Base-by-base conservation (phyloP, 2,888 invertebrate genomes). In the Ferrisia virgata region DNA sequence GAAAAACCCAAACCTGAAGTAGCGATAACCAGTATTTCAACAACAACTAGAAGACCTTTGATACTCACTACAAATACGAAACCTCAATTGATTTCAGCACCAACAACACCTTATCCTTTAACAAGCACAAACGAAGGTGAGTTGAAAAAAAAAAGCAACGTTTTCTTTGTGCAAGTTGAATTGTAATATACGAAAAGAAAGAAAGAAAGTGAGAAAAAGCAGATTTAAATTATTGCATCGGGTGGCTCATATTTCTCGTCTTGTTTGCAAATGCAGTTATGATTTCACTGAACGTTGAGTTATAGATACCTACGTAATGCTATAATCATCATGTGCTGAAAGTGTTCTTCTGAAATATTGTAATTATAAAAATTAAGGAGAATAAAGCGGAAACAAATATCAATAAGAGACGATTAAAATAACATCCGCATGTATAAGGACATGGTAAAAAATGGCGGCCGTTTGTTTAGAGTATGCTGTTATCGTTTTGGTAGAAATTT, bases 1-100 rank as follows among this genome's bases (percentile, higher is more conserved):
- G 43, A 82, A 6, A 82, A 82, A 72, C 82, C 72, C 2, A 82
- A 82, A 72, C 82, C 82, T 25, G 82, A 82, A 47, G 1, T 33
- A 31, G 4, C 43, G 13, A 25, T 33, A 9, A 43, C 58, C 9
- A 33, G 40, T 13, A 36, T 43, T 5, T 43, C 82, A 8, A 72
- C 72, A 6, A 82, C 72, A 4, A 82, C 82, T 4, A 72, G 82
- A 72, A 72, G 72, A 76, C 72, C 82, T 25, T 28, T 72, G 15
- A 43, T 82, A 28, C 72, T 82, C 31, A 82, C 82, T 31, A 76
- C 72, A 8, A 82, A 40, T 64, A 58, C 53, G 33, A 72, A 82
- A 82, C 25, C 64, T 72, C 39, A 40, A 15, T 47, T 81, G 40
- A 69, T 82, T 43, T 15, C 82, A 39, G 64, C 28, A 69, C 40